Evolutionary conservation across 2,797 vertebrate species (phyloP).

Genomic region (Diplodus sargus): DNA sequence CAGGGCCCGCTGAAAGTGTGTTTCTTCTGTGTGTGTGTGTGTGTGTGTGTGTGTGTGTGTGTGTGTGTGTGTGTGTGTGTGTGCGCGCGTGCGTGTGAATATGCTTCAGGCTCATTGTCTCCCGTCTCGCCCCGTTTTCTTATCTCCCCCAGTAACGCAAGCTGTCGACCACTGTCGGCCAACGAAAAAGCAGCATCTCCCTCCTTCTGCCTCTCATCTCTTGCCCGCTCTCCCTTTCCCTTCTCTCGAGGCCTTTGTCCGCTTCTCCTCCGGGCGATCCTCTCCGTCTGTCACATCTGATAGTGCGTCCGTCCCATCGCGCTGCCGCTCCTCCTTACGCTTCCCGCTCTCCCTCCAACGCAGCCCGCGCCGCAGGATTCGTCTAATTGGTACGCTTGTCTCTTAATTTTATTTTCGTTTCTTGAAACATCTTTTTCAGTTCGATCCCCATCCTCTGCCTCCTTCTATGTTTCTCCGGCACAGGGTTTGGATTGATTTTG

Average conservation of each 20-base stretch:
- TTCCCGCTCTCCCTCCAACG: not conserved
- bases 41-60: not conserved
- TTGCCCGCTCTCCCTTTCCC: constrained; percentile 19
- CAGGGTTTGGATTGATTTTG: constrained; percentile 39
- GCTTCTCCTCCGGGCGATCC: constrained; percentile 46
- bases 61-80: not conserved
- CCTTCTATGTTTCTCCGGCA: constrained; percentile 3
- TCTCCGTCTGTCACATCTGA: constrained; percentile 63
- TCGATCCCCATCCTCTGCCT: constrained; percentile 17
- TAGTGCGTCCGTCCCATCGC: constrained; percentile 38
- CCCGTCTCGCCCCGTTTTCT: constrained; percentile 21
- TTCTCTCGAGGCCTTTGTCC: constrained; percentile 40
- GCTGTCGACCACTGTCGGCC: constrained; percentile 50
- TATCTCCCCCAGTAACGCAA: constrained; percentile 52
- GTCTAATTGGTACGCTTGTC: constrained; percentile 1
- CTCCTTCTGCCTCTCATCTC: constrained; percentile 40
- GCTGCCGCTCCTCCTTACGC: constrained; percentile 9
- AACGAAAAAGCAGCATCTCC: constrained; percentile 36
- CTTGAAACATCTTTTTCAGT: not conserved
- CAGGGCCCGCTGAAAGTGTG: not conserved
- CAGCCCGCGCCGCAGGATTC: not conserved
- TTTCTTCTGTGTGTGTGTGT: not conserved
- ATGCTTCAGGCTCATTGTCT: constrained; percentile 5
- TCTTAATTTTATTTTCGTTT: not conserved
- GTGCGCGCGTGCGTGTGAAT: not conserved